Base-by-base conservation (phyloP, 2,797 vertebrate species). In the Bovichtus variegatus region DNA sequence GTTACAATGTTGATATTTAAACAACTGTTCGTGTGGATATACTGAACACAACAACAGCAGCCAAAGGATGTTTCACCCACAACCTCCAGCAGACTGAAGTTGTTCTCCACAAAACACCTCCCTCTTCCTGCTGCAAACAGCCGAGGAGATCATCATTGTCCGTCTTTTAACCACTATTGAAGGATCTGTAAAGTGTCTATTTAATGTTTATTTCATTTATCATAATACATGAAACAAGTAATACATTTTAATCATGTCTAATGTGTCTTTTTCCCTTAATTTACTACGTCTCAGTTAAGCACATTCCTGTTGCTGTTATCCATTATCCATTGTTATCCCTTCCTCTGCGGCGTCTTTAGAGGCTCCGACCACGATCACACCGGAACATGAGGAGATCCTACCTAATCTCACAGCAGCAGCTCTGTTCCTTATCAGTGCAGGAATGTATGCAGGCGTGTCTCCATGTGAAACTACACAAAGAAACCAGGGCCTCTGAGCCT, bases 381-480 rank as follows among this genome's bases (percentile, higher is more conserved):
- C 50, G 38, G 57, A 75, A 65, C 63, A 60, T 57, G 44, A 46
- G 15, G 4, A 38, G 18, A 83, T 76, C 81, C 66, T 21, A 19
- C 19, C 6, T 55, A 40, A 70, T 80, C 79, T 76, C 51, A 76
- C 49, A 61, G 54, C 76, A 66, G 73, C 79, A 74, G 51, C 74
- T 80, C 69, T 59, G 69, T 71, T 83, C 38, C 27, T 72, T 73
- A 7, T 84, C 80, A 65, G 69, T 2, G 41, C 68, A 77, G 87
- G 79, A 87, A 86, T 86, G 83, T 87, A 80, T 69, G 38, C 43
- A 46, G 65, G 38, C 80, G 68, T 86, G 86, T 87, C 87, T 76
- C 16, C 25, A 79, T 87, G 74, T 71, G 72, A 86, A 70, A n/a
- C 51, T 12, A 25, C 61, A 78, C 72, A 87, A 76, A 81, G 58